Base-by-base conservation (phyloP, 2,113 vertebrate species). In the Brienomyrus brachyistius region DNA sequence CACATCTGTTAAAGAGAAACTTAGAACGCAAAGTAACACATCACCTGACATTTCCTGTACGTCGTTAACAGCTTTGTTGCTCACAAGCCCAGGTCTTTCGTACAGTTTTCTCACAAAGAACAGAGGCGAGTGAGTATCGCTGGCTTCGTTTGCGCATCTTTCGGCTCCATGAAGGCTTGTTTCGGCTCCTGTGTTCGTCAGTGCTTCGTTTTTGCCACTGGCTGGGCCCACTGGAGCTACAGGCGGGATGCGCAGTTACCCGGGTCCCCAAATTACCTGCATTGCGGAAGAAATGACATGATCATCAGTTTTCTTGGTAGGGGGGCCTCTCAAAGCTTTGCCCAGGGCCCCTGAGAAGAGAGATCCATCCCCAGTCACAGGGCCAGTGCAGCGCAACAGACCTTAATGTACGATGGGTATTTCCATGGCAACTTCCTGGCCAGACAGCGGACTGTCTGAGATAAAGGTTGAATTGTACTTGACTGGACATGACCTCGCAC, bases 401-500 rank as follows among this genome's bases (percentile, higher is more conserved):
- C 27, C 48, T 5, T 31, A 15, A 77, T 35, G n/a, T 10, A 48
- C 27, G 48, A 66, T 40, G 31, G 85, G 82, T 66, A 45, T 86
- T 62, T 86, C 82, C 80, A 59, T 10, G 50, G 47, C 35, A n/a
- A 48, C 21, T 89, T 89, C 74, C 92, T 87, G 83, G 62, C 90
- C 91, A 87, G 87, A 91, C 89, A 50, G 88, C 89, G 88, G 89
- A 88, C 87, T 91, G 90, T 91, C 27, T 88, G 91, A 89, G 90
- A 89, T 91, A 89, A 80, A 87, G 89, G 92, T 92, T 48, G 90
- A 90, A 93, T 92, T 59, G 70, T 89, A 90, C 77, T 89, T 89
- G 85, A 66, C 91, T 87, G 40, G 86, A 88, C 90, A 10, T 62
- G 92, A 93, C 90, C 92, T 94, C 92, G 92, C 11, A 62, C 50